A percentile compares a stretch with the other conserved stretches of the same genome.
Conservation (phyloP, 1,140 invertebrate genomes). For the Monomorium pharaonis region DNA sequence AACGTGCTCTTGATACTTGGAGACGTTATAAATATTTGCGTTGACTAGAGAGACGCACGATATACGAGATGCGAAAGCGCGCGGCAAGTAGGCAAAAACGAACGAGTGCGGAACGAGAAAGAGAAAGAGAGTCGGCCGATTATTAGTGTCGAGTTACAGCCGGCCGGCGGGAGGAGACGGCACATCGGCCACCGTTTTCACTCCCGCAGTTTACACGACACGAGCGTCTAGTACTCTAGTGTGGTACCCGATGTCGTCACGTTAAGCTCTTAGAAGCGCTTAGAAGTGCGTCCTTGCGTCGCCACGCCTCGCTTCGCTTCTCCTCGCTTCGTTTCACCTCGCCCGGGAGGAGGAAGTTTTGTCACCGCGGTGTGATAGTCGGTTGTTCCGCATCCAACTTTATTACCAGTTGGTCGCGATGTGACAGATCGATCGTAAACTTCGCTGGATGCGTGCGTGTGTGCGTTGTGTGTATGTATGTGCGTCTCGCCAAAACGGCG, state of each 20-base stretch:
- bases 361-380: conserved; percentile 67
- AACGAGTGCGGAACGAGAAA: conserved; percentile 25
- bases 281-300: conserved; percentile 31
- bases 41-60: conserved; percentile 24
- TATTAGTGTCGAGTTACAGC: conserved; percentile 53
- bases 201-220: conserved; percentile 62
- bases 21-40: conserved; percentile 61
- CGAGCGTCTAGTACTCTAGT: conserved; percentile 47
- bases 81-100: background rate
- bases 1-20: conserved; percentile 1
- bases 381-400: conserved; percentile 73
- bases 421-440: conserved; percentile 75
- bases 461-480: too few relatives aligned
- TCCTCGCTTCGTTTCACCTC: background rate
- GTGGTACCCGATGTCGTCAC: conserved; percentile 65
- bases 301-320: background rate
- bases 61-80: conserved; percentile 20
- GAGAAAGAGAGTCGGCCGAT: conserved; percentile 12
- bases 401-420: conserved; percentile 69
- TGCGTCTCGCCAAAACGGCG: conserved; percentile 2
- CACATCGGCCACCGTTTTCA: conserved; percentile 33
- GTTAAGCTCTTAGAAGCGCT: conserved; percentile 70
- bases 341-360: conserved; percentile 57
- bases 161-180: background rate
- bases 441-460: conserved; percentile 20